Evolutionary conservation across 1,140 invertebrate genomes (phyloP), one percentile per base, ranked within the genome.

Genomic region (Phenacoccus solenopsis): DNA sequence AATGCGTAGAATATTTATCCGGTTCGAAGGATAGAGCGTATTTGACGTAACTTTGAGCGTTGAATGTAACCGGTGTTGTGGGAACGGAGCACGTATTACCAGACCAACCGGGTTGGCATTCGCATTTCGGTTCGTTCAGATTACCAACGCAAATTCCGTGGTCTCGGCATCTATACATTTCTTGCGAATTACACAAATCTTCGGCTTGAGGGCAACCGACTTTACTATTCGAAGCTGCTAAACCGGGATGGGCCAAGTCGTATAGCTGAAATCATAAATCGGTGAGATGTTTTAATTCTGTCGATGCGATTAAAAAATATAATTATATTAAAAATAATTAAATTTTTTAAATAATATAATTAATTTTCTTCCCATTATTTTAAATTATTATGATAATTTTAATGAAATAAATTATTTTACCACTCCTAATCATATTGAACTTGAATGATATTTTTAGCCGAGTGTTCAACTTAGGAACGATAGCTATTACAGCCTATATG

Each of bases 21-120:
- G 93, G 93, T 76, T 96, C 92, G 77, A 98, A 97, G 59, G 91
- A 95, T 1, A 98, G 80, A 0, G 93, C 93, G 79, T 97, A 98
- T 76, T 96, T 94, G 4, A 98, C 91, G 79, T 96, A 98, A 74
- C 92, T 95, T 77, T 94, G 90, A 0, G 87, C 85, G 76, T 92
- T 89, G 78, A 98, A 96, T 70, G 90, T 96, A 25, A 89, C 90
- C 20, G 91, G 88, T 69, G 90, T 89, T 0, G 93, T 95, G 69
- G 87, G 85, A 49, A 87, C 86, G 75, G 89, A 86, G 78, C 96
- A 98, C 0, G 87, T 85, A 0, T 88, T 86, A 7, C 95, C 94
- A 1, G 90, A 91, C 87, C 88, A 97, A 1, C 94, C 95, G 0
- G 94, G 92, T 73, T 90, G 86, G 76, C 95, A 98, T 72, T 93